These are phyloP conservation scores for Malurus leucopterus DNA, from an alignment of 2,797 vertebrate genomes.

Conservation along the genomic window DNA sequence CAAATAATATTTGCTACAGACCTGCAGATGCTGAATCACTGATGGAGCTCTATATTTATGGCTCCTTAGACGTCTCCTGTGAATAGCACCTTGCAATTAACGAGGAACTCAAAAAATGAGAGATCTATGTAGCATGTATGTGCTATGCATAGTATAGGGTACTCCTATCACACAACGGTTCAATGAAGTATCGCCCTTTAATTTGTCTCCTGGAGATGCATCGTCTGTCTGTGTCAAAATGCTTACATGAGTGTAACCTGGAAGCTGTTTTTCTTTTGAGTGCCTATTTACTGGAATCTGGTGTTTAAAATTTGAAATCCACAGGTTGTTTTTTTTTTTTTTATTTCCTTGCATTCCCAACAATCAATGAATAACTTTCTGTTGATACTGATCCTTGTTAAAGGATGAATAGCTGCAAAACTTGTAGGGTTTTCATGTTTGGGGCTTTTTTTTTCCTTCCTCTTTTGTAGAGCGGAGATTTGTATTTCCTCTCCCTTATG, in stretches of 20 bases:
- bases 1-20: neutral
- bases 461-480: neutral
- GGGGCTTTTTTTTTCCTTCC: neutral
- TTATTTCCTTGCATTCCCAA: neutral
- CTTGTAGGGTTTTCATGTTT: neutral
- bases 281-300: neutral
- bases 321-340: neutral
- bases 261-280: neutral
- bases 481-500: constrained; percentile 35
- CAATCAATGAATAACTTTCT: neutral
- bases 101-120: neutral
- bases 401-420: constrained; percentile 13
- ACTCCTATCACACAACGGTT: neutral
- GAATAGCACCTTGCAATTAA: neutral
- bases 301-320: neutral
- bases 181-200: neutral
- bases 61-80: neutral
- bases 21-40: neutral
- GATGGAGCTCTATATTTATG: neutral
- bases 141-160: neutral
- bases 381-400: neutral
- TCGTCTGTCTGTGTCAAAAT: neutral
- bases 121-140: neutral
- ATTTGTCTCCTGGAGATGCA: neutral
- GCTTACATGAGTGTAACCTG: neutral